Evolutionary conservation across 64 coral and sea anemone genomes (phyloP).

Genomic region (Montipora foliosa): DNA sequence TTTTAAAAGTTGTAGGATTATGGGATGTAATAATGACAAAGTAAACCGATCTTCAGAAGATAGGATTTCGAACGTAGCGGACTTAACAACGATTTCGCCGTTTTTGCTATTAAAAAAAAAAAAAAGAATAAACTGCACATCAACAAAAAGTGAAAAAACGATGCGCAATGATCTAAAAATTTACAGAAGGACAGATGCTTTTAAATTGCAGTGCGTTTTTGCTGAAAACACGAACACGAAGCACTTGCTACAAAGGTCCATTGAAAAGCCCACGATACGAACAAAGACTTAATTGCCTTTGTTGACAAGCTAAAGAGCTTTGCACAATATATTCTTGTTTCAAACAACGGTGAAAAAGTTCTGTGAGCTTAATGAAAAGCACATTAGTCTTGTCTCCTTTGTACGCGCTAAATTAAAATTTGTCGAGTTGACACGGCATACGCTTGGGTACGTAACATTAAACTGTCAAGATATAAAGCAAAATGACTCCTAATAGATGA

Average conservation of each 20-base stretch:
- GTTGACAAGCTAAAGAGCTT: constrained; percentile 38
- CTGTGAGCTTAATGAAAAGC: neutral
- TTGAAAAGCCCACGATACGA: constrained; percentile 19
- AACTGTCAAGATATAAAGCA: neutral
- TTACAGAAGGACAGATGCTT: neutral
- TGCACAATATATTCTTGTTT: constrained; percentile 30
- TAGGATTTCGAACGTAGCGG: too few relatives aligned
- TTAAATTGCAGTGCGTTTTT: neutral
- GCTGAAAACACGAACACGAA: neutral
- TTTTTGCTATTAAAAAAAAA: too few relatives aligned
- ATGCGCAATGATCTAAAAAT: neutral
- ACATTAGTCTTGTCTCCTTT: constrained; percentile 20
- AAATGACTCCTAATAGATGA: neutral
- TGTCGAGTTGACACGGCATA: neutral
- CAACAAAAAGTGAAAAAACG: too few relatives aligned
- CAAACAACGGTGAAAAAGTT: constrained; percentile 28
- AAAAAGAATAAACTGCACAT: too few relatives aligned
- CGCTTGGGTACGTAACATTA: neutral
- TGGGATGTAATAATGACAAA: too few relatives aligned
- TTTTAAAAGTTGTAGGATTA: too few relatives aligned
- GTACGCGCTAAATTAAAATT: constrained; percentile 1
- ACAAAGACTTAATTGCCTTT: constrained; percentile 60
- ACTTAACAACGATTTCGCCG: too few relatives aligned
- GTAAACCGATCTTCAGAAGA: too few relatives aligned
- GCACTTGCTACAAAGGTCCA: neutral